These are phyloP conservation scores for Amiota minor DNA, from an alignment of 2,888 invertebrate genomes.

Conservation along the genomic window DNA sequence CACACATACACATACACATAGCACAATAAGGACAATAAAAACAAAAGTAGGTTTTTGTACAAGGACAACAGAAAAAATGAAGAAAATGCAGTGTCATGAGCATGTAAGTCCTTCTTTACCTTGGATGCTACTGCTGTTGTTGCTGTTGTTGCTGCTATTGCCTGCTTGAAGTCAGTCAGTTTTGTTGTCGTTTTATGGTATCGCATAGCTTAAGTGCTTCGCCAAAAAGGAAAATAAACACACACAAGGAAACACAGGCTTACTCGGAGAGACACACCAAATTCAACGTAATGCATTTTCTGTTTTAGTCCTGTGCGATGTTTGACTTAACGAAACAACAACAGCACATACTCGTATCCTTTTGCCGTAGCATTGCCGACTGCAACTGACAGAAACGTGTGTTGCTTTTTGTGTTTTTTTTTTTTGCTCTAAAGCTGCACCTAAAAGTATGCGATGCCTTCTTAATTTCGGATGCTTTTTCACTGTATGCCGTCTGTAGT, in stretches of 20 bases:
- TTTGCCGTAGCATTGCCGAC: not conserved
- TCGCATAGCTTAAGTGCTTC: constrained; percentile 65
- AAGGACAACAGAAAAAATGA: not conserved
- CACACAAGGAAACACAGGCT: too few species aligned
- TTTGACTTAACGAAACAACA: too few species aligned
- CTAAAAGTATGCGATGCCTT: constrained; percentile 39
- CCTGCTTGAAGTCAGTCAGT: not conserved
- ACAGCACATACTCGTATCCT: not conserved
- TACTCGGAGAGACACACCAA: constrained; percentile 39
- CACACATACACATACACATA: constrained; percentile 58
- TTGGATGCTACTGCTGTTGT: constrained; percentile 13
- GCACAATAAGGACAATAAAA: constrained; percentile 45
- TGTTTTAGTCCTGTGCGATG: not conserved
- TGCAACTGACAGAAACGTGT: constrained; percentile 16
- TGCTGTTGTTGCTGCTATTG: not conserved
- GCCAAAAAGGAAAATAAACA: constrained; percentile 19
- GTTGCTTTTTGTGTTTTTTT: constrained; percentile 12
- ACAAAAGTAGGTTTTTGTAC: constrained; percentile 45
- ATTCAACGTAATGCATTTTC: constrained; percentile 69
- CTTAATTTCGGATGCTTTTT: constrained; percentile 56
- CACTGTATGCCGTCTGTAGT: constrained; percentile 59
- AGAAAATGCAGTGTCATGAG: constrained; percentile 51
- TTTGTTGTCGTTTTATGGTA: constrained; percentile 63
- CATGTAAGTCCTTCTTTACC: constrained; percentile 39
- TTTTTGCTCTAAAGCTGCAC: constrained; percentile 29